phyloP scores from a whole-genome alignment of 2,888 invertebrate genomes.

The Thyatira batis region DNA sequence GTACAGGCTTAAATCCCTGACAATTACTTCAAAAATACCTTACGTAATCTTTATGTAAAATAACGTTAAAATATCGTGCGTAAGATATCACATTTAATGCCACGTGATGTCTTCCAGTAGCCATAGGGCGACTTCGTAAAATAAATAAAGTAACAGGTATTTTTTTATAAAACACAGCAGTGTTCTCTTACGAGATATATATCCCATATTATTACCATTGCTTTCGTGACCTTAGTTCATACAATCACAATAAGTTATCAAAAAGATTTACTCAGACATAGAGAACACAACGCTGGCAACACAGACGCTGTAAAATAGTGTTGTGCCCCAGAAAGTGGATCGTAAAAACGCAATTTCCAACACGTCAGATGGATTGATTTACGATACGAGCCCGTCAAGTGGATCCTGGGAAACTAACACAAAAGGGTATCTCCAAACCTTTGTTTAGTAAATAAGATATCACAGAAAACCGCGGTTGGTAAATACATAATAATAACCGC shows the following conservation, averaged over 20 bases:
- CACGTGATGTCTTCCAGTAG: too few species aligned
- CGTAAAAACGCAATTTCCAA: slow-evolving; percentile 60
- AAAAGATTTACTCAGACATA: not conserved
- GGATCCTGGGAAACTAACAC: slow-evolving; percentile 43
- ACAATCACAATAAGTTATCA: not conserved
- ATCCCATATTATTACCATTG: too few species aligned
- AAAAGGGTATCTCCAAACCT: slow-evolving; percentile 32
- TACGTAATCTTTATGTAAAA: too few species aligned
- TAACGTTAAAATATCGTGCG: too few species aligned
- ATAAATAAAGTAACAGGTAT: too few species aligned
- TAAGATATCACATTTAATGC: too few species aligned
- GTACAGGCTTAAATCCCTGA: too few species aligned
- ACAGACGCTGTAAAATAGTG: slow-evolving; percentile 7
- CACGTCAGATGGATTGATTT: slow-evolving; percentile 67
- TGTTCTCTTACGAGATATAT: too few species aligned
- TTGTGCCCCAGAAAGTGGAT: slow-evolving; percentile 20
- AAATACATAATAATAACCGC: not conserved
- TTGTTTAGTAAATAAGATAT: slow-evolving; percentile 37
- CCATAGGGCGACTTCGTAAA: too few species aligned
- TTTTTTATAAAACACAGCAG: too few species aligned
- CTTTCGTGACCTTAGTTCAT: too few species aligned
- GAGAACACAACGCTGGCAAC: not conserved
- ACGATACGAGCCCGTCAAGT: slow-evolving; percentile 53
- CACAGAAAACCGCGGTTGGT: not conserved
- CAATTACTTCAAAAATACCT: too few species aligned